Evolutionary conservation across 2,113 vertebrate species (phyloP).

Genomic region (Furnarius figulus): DNA sequence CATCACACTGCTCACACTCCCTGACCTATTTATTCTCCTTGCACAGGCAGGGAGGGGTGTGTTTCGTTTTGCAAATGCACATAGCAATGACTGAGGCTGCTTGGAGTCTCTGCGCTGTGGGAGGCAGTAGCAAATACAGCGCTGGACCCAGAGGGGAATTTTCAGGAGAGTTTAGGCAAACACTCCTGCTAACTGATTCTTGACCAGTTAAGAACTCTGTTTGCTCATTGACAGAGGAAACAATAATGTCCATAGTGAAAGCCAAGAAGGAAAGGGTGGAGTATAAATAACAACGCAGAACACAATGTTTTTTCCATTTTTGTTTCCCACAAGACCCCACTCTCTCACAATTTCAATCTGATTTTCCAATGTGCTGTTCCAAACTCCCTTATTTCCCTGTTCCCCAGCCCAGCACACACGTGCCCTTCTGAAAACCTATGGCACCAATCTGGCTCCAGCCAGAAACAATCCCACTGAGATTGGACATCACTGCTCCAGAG

Average conservation of each 20-base stretch:
- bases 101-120: neutral
- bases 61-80: neutral
- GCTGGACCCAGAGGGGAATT: neutral
- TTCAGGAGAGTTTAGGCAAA: neutral
- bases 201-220: neutral
- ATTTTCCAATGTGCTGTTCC: constrained; percentile 36
- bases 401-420: neutral
- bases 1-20: neutral
- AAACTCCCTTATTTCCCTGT: neutral
- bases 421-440: neutral
- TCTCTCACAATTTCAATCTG: neutral
- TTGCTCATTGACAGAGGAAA: constrained; percentile 1
- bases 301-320: constrained; percentile 56
- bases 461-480: neutral
- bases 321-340: constrained; percentile 15
- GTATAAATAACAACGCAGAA: constrained; percentile 49
- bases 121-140: neutral
- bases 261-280: constrained; percentile 59
- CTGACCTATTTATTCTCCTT: constrained; percentile 46
- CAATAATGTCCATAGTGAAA: neutral
- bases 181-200: neutral
- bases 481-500: neutral
- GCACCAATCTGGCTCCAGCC: neutral
- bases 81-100: neutral
- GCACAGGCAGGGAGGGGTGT: accelerated